Evolutionary conservation across 2,797 vertebrate genomes (phyloP).

Genomic region (Cyprinella venusta): DNA sequence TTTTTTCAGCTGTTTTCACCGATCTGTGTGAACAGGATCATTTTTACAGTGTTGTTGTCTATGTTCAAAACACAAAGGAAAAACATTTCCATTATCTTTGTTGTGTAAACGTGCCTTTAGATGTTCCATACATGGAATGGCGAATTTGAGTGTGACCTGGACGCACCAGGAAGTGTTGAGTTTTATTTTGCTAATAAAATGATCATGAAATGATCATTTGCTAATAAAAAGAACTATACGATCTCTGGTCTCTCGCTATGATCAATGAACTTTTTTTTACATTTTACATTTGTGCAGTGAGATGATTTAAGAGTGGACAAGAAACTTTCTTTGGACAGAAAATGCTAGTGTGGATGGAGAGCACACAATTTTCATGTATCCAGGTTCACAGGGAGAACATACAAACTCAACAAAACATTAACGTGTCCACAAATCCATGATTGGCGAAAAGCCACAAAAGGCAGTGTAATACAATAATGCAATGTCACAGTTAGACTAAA

Average conservation of each 20-base stretch:
- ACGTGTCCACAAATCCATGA: no score
- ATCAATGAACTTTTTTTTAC: not conserved
- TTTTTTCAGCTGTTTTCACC: not conserved
- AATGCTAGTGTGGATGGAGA: not conserved
- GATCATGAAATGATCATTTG: not conserved
- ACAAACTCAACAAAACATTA: not conserved
- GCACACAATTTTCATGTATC: not conserved
- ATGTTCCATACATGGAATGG: not conserved
- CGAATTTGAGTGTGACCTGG: no score
- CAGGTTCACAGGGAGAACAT: not conserved
- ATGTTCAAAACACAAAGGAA: not conserved
- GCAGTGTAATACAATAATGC: no score
- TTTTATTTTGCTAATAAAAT: not conserved
- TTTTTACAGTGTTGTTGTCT: not conserved
- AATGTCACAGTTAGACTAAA: no score
- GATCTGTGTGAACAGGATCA: no score
- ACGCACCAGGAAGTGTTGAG: not conserved
- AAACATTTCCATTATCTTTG: not conserved
- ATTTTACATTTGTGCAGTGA: not conserved
- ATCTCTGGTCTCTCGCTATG: not conserved
- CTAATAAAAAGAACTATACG: no score
- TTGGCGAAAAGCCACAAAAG: no score
- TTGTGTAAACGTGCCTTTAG: not conserved
- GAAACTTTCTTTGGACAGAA: not conserved
- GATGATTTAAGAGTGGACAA: not conserved